Evolutionary conservation across 2,797 vertebrate genomes (phyloP).

Genomic region (Cercopithecus mitis): DNA sequence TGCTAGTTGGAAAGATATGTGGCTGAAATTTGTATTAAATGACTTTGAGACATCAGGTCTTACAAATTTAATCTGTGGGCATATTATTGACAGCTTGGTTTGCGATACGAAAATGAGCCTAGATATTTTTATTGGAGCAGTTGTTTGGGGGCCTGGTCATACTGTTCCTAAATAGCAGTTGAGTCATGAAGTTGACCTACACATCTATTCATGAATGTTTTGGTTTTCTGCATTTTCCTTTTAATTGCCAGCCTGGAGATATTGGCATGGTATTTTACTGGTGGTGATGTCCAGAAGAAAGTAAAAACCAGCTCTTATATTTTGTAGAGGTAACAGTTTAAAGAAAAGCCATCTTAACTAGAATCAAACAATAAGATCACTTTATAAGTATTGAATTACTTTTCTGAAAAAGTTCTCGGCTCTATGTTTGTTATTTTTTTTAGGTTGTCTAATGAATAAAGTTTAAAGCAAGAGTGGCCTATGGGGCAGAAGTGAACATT

Average conservation of each 20-base stretch:
- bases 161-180: not conserved
- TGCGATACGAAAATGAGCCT: constrained; percentile 32
- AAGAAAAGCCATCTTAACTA: not conserved
- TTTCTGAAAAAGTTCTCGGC: not conserved
- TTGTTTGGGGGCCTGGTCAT: not conserved
- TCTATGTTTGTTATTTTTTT: not conserved
- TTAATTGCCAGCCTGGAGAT: not conserved
- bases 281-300: not conserved
- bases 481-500: not conserved
- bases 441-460: not conserved
- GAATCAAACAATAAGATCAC: not conserved
- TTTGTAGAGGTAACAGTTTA: not conserved
- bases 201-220: not conserved
- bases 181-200: not conserved
- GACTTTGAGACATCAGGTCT: constrained; percentile 31
- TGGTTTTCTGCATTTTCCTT: not conserved
- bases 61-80: not conserved
- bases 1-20: not conserved
- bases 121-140: constrained; percentile 45
- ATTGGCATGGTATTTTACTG: not conserved
- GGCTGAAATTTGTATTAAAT: not conserved
- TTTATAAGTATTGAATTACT: not conserved
- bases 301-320: not conserved
- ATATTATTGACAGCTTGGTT: constrained; percentile 34
- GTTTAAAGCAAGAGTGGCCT: not conserved